Conservation (phyloP, 1,140 invertebrate species). For the Cecropterus lyciades region DNA sequence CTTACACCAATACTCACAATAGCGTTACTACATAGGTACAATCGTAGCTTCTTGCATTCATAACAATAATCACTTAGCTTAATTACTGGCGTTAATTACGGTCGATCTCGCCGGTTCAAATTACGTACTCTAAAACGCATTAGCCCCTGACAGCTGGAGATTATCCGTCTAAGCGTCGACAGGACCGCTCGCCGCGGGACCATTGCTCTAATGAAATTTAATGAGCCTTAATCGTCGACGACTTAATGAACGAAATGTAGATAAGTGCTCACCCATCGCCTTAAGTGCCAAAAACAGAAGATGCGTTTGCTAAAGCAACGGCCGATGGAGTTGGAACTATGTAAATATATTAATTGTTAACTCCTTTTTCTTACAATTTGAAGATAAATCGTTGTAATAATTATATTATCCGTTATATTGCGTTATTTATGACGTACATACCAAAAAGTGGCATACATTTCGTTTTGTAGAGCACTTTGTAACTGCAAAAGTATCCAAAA, state of each 20-base stretch:
- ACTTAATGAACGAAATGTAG: constrained; percentile 79
- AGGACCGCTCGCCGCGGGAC: constrained; percentile 62
- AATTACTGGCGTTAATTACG: constrained; percentile 82
- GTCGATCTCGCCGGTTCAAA: constrained; percentile 82
- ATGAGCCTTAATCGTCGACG: constrained; percentile 81
- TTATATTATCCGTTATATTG: too few species aligned
- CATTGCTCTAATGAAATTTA: constrained; percentile 80
- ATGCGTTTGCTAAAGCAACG: constrained; percentile 4
- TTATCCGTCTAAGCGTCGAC: constrained; percentile 79
- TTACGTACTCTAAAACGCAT: constrained; percentile 84
- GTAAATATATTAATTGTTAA: too few species aligned
- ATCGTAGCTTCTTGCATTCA: constrained; percentile 22
- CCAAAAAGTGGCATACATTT: too few species aligned
- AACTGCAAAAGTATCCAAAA: too few species aligned
- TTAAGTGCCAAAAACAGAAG: constrained; percentile 31
- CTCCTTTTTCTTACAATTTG: too few species aligned
- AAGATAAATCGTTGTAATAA: too few species aligned
- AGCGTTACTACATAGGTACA: not conserved
- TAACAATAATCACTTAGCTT: constrained; percentile 76
- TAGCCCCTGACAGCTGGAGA: constrained; percentile 82
- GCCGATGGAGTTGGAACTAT: too few species aligned
- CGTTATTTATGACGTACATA: too few species aligned
- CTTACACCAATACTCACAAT: too few species aligned
- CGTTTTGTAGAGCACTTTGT: too few species aligned
- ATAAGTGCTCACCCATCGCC: constrained; percentile 41